These are phyloP conservation scores for Drosophila nannoptera DNA, from an alignment of 1,140 invertebrate genomes.

Conservation along the genomic window DNA sequence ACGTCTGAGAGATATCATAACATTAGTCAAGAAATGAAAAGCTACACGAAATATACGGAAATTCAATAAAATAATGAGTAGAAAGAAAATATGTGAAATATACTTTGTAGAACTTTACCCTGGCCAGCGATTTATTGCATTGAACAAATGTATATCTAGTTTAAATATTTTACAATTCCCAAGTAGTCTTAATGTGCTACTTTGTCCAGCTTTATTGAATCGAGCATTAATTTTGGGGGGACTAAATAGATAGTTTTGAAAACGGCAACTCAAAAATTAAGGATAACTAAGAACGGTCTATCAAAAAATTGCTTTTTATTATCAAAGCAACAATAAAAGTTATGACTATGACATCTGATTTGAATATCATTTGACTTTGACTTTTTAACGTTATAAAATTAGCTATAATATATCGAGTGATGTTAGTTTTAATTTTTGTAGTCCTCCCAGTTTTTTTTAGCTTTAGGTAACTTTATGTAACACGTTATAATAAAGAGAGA, in stretches of 20 bases:
- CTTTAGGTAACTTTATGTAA: constrained; percentile 27
- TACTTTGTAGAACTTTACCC: constrained; percentile 25
- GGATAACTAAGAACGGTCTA: background rate
- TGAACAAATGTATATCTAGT: constrained; percentile 41
- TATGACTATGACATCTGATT: too few relatives aligned
- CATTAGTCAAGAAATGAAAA: constrained; percentile 34
- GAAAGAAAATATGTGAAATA: constrained; percentile 7
- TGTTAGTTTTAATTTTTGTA: constrained; percentile 1
- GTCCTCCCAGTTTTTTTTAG: background rate
- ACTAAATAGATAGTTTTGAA: background rate
- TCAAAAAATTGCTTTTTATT: background rate
- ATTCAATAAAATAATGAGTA: constrained; percentile 13
- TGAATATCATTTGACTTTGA: too few relatives aligned
- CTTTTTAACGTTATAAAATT: too few relatives aligned
- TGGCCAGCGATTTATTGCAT: constrained; percentile 35
- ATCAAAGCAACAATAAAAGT: background rate
- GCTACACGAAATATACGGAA: constrained; percentile 12
- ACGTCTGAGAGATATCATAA: constrained; percentile 45
- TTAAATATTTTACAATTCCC: constrained; percentile 41
- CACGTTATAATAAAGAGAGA: constrained; percentile 47
- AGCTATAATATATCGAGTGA: background rate
- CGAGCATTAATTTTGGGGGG: background rate
- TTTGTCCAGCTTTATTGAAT: constrained; percentile 64
- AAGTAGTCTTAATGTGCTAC: constrained; percentile 70
- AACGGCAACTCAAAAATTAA: background rate